Base-by-base conservation (phyloP, 2,888 invertebrate genomes). In the Oconnorella tubifera region DNA sequence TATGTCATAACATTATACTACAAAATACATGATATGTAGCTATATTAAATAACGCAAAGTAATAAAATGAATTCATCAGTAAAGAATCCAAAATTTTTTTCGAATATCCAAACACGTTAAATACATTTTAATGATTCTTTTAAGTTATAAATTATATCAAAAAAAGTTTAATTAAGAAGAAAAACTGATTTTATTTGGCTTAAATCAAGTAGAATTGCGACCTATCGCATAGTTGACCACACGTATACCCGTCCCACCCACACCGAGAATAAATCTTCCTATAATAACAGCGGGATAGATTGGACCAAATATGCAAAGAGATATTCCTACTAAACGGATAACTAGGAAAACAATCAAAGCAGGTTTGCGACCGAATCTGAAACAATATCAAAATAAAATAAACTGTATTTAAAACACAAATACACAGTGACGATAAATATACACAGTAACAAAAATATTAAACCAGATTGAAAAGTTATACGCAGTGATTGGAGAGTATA, bases 191-290 rank as follows among this genome's bases (percentile, higher is more conserved):
- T n/a, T n/a, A n/a, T n/a, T n/a, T n/a, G n/a, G n/a, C n/a, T n/a
- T n/a, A n/a, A n/a, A n/a, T n/a, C n/a, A n/a, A n/a, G n/a, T n/a
- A n/a, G n/a, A n/a, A n/a, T n/a, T n/a, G n/a, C n/a, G n/a, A 51
- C 53, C 53, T 6, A 19, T 19, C 25, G 53, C 53, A 25, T 51
- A 51, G 6, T 19, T 23, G 6, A 51, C 53, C 23, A 51, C 25
- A 27, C 53, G 25, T 6, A 6, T 19, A 6, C 53, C 53, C 6
- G 23, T 40, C 19, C 40, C 40, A 25, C 62, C 59, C 1, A 63
- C 33, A 1, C 66, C 68, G 23, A 67, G 31, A 25, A 68, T 19
- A 27, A 68, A 63, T 29, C 68, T 27, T 33, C 61, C 63, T 4
- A 67, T 56, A 10, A 59, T 40, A 25, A 53, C 55, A 1, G 40